Evolutionary conservation across 1,140 invertebrate species (phyloP).

Genomic region (Caenorhabditis briggsae): DNA sequence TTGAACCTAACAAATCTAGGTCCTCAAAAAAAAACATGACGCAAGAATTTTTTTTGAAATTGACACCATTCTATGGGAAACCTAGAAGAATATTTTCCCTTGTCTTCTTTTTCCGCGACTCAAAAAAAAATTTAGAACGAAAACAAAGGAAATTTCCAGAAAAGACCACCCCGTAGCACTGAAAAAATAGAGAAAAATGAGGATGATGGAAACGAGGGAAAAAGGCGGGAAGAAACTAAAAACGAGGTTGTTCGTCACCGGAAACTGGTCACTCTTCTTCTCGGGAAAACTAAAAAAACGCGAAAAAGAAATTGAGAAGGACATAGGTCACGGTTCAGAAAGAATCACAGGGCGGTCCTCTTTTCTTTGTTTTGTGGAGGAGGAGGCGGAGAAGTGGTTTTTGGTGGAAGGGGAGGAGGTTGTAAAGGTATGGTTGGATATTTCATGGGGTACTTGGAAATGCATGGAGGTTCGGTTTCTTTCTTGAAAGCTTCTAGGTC

Average conservation of each 20-base stretch:
- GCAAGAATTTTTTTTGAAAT: not conserved
- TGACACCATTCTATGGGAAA: not conserved
- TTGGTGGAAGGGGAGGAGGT: not conserved
- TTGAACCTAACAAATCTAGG: too few relatives aligned
- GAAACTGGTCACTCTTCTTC: slow-evolving; percentile 39
- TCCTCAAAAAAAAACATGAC: too few relatives aligned
- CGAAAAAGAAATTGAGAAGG: slow-evolving; percentile 37
- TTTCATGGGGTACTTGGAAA: not conserved
- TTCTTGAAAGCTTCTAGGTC: too few relatives aligned
- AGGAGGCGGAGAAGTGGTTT: not conserved
- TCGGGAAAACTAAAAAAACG: not conserved
- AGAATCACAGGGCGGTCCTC: slow-evolving; percentile 13
- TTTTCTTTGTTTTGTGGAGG: not conserved
- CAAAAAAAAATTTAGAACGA: not conserved
- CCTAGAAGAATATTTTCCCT: not conserved
- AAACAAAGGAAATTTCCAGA: slow-evolving; percentile 25
- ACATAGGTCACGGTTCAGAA: slow-evolving; percentile 43
- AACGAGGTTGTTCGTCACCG: slow-evolving; percentile 27
- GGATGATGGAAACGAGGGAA: slow-evolving; percentile 31
- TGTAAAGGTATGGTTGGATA: not conserved
- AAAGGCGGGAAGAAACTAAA: not conserved
- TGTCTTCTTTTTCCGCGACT: not conserved
- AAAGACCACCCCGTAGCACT: not conserved
- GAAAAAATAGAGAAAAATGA: slow-evolving; percentile 44
- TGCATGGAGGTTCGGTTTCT: not conserved